Conservation (phyloP, 2,113 vertebrate genomes). For the Erinaceus europaeus region DNA sequence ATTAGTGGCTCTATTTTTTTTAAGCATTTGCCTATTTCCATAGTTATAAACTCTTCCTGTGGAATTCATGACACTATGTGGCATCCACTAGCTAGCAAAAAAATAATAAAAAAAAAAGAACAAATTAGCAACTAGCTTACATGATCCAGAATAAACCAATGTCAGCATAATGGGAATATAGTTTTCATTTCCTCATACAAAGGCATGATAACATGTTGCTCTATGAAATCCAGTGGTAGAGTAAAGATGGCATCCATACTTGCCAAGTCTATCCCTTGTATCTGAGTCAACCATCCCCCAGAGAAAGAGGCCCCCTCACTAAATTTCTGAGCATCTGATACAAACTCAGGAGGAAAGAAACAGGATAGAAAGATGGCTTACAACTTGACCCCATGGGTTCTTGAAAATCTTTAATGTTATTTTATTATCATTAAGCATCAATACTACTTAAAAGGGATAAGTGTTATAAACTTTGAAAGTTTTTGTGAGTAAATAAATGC, state of each 20-base stretch:
- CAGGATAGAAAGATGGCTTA: conserved; percentile 36
- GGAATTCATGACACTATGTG: too few relatives aligned
- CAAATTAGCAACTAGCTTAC: not conserved
- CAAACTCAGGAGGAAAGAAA: not conserved
- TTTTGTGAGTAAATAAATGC: conserved; percentile 68
- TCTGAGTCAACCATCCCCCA: conserved; percentile 41
- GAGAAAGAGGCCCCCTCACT: conserved; percentile 6
- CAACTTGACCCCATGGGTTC: not conserved
- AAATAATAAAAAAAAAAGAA: too few relatives aligned
- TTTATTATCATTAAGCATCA: conserved; percentile 66
- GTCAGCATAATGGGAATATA: not conserved
- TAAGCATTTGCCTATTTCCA: not conserved
- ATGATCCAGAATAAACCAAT: not conserved
- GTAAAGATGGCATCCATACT: conserved; percentile 18
- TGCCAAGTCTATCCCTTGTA: not conserved
- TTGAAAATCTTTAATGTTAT: conserved; percentile 43
- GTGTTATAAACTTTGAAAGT: conserved; percentile 58
- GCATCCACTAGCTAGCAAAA: not conserved
- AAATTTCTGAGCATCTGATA: conserved; percentile 48
- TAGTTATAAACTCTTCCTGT: not conserved
- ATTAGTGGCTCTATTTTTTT: not conserved
- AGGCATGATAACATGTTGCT: conserved; percentile 12
- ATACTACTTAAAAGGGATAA: conserved; percentile 57
- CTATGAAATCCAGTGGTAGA: not conserved
- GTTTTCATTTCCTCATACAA: not conserved